Conservation (phyloP, 2,888 invertebrate species). For the Cosmia pyralina region DNA sequence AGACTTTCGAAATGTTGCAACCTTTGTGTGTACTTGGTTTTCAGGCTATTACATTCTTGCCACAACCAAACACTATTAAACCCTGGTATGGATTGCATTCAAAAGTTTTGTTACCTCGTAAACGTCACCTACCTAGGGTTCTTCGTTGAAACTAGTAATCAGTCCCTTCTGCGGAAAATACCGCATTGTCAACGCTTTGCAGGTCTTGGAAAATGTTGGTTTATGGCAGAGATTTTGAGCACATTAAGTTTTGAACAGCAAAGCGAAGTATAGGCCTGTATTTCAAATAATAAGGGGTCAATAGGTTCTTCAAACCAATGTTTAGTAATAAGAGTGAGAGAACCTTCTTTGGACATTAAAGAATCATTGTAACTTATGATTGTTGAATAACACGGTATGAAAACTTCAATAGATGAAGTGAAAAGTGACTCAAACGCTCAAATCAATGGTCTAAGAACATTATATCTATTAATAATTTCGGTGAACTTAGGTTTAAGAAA, state of each 20-base stretch:
- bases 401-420: neutral
- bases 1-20: slow-evolving; percentile 30
- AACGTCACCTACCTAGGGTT: slow-evolving; percentile 40
- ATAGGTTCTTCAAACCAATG: neutral
- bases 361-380: neutral
- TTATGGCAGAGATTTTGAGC: neutral
- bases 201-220: neutral
- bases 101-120: slow-evolving; percentile 51
- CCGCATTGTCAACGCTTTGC: slow-evolving; percentile 27
- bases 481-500: neutral
- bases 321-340: neutral
- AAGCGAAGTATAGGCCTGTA: neutral
- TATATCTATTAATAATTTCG: neutral
- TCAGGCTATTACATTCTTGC: slow-evolving; percentile 40
- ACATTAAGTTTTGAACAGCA: neutral
- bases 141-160: slow-evolving; percentile 45
- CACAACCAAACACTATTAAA: slow-evolving; percentile 57
- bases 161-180: slow-evolving; percentile 34
- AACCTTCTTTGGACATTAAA: neutral
- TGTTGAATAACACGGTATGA: neutral
- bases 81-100: slow-evolving; percentile 38
- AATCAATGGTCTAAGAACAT: neutral
- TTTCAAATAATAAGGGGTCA: neutral
- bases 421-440: neutral
- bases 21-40: slow-evolving; percentile 40